Base-by-base conservation (phyloP, 1,140 invertebrate species). In the Patella vulgata region DNA sequence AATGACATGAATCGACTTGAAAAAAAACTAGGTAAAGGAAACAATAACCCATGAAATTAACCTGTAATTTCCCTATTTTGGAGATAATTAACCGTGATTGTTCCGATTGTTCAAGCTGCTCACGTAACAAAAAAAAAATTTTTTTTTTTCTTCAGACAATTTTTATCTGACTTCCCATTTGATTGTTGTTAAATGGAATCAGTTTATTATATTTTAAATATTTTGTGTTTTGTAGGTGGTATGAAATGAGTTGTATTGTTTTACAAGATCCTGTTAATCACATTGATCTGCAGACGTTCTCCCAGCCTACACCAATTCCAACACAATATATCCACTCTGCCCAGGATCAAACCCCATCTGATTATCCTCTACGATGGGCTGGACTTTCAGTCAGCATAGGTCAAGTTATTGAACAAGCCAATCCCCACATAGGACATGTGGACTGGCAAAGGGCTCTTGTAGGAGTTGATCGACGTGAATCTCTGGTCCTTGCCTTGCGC, bases 241-340 rank as follows among this genome's bases (percentile, higher is more conserved):
- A 88, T 84, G 92, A 93, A 75, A 79, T 93, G 44, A 89, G 88
- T 3, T 88, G 92, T 31, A 73, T 95, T 19, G 75, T 93, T 43
- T 83, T 95, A 1, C 89, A 89, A 52, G 92, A 94, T 84, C 88
- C 88, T 1, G 87, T 86, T 40, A 87, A 89, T 64, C 87, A 88
- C 36, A 89, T 93, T 36, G 88, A 88, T 73, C 79, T 94, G 36
- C 89, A 92, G 79, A 88, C 89, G 2, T 92, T 90, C 72, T 91
- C 91, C 6, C 92, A 94, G 85, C 89, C 91, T 73, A 90, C 89
- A 17, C 90, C 90, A n/a, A 87, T 94, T 5, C 90, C 91, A 31
- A 84, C 86, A 36, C 87, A 90, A 46, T 90, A 90, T 36, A 88
- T 92, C 1, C 81, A 86, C 5, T 85, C 88, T 42, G 88, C 89